These are phyloP conservation scores for Burhinus oedicnemus DNA, from an alignment of 2,113 vertebrate species.

Conservation along the genomic window DNA sequence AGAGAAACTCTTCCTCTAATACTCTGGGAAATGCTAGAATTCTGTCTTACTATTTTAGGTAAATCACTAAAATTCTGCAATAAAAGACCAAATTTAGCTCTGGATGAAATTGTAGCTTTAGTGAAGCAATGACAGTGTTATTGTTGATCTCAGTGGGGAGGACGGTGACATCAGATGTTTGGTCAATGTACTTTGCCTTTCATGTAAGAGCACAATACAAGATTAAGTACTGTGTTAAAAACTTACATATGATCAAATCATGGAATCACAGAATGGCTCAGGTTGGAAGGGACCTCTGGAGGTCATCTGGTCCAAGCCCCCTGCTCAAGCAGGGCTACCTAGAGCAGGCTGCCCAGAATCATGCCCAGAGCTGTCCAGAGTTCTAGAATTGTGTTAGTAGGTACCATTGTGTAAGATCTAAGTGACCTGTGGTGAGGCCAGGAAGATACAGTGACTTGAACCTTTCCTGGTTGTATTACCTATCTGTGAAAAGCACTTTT, in stretches of 20 bases:
- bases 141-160: background rate
- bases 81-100: background rate
- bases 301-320: background rate
- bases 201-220: background rate
- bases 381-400: background rate
- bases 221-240: background rate
- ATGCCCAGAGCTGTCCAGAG: background rate
- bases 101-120: background rate
- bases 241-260: background rate
- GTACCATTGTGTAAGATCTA: background rate
- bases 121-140: background rate
- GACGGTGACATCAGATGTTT: background rate
- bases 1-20: background rate
- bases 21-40: background rate
- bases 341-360: background rate
- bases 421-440: background rate
- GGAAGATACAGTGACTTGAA: background rate
- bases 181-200: background rate
- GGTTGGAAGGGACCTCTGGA: background rate
- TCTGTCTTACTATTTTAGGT: background rate
- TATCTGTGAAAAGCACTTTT: background rate
- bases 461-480: background rate
- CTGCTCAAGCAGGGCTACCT: background rate
- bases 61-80: background rate
- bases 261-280: background rate